These are phyloP conservation scores for Tipula helvola DNA, from an alignment of 2,888 invertebrate species.

Conservation along the genomic window DNA sequence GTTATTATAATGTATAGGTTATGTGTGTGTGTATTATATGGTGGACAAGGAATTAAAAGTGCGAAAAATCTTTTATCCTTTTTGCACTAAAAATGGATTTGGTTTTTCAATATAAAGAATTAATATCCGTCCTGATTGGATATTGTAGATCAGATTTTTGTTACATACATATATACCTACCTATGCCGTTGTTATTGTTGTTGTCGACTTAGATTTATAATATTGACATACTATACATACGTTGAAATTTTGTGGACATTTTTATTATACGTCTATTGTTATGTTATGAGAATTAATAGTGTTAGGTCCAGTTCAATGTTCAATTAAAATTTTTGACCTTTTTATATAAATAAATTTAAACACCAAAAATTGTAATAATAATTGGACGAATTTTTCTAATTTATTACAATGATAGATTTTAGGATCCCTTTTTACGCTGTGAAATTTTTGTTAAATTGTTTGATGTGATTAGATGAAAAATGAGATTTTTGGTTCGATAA, in stretches of 20 bases:
- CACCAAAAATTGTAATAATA: background rate
- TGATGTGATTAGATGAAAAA: background rate
- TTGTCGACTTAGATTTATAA: background rate
- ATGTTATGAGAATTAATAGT: background rate
- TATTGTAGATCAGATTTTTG: background rate
- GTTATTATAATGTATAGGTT: background rate
- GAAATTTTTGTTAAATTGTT: background rate
- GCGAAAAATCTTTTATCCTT: background rate
- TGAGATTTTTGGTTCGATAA: background rate
- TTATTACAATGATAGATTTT: background rate
- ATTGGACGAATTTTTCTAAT: background rate
- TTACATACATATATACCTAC: background rate
- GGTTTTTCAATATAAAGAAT: background rate
- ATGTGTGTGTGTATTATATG: background rate
- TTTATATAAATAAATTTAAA: background rate
- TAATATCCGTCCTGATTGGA: background rate
- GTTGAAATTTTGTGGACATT: background rate
- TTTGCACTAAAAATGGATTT: background rate
- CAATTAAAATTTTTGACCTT: conserved; percentile 7
- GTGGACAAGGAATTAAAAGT: background rate
- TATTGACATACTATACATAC: background rate
- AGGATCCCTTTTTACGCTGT: background rate
- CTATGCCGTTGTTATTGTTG: background rate
- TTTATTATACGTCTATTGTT: conserved; percentile 6
- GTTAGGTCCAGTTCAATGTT: conserved; percentile 8